phyloP scores from a whole-genome alignment of 2,888 invertebrate species.

The Drosophila kanekoi region DNA sequence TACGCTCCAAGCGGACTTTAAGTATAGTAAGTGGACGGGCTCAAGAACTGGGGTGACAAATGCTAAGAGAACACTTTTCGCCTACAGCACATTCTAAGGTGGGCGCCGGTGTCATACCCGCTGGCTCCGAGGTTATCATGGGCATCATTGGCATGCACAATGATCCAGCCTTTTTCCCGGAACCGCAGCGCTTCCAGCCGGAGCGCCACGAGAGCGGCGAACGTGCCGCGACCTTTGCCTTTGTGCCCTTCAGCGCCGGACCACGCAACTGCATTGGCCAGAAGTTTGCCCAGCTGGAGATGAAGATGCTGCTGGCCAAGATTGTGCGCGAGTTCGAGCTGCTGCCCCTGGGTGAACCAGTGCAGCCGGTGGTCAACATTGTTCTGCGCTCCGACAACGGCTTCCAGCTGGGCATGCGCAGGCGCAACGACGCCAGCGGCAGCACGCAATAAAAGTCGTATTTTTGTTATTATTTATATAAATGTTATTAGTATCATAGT shows the following conservation, averaged over 20 bases:
- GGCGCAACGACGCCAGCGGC: conserved; percentile 5
- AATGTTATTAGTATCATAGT: no score
- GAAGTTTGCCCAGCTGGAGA: conserved; percentile 78
- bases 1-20: conserved; percentile 83
- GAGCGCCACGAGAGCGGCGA: conserved; percentile 65
- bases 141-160: conserved; percentile 59
- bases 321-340: conserved; percentile 70
- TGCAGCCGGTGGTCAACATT: conserved; percentile 66
- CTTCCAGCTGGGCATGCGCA: conserved; percentile 72
- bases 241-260: conserved; percentile 81
- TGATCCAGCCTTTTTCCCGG: conserved; percentile 48
- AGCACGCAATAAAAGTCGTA: not conserved
- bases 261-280: conserved; percentile 86
- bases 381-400: conserved; percentile 73
- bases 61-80: not conserved
- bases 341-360: conserved; percentile 69
- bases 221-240: conserved; percentile 58
- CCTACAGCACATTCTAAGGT: conserved; percentile 52
- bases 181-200: conserved; percentile 71
- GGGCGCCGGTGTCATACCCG: conserved; percentile 71
- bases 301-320: conserved; percentile 75
- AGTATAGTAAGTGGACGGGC: conserved; percentile 85
- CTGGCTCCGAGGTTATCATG: conserved; percentile 67
- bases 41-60: no score
- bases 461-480: not conserved